A percentile compares a stretch with the other conserved stretches of the same genome.
These are phyloP conservation scores for Mactra quadrangularis DNA, from an alignment of 1,140 invertebrate genomes.

Conservation along the genomic window DNA sequence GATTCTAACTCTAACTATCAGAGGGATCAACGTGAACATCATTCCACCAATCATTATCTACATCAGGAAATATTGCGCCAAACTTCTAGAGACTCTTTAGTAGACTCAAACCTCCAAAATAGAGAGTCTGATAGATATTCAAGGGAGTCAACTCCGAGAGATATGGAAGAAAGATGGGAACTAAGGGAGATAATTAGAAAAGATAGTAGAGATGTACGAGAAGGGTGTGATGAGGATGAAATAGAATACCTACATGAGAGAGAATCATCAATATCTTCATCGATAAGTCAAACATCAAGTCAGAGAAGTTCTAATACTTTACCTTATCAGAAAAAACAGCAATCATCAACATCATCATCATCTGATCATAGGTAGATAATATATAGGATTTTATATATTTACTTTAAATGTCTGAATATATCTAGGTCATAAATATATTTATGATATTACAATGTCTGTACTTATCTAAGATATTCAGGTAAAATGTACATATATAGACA, in stretches of 20 bases:
- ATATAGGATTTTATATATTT: conserved; percentile 6
- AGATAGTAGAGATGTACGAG: conserved; percentile 7
- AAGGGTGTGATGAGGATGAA: conserved; percentile 14
- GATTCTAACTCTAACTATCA: neutral
- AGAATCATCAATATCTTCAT: conserved; percentile 41
- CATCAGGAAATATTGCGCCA: conserved; percentile 13
- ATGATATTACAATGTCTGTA: too few relatives aligned
- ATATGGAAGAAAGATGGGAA: conserved; percentile 51
- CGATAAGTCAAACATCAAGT: conserved; percentile 45
- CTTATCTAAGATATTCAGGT: too few relatives aligned
- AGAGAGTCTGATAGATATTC: neutral
- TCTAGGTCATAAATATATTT: too few relatives aligned
- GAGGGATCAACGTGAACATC: conserved; percentile 10
- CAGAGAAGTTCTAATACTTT: conserved; percentile 69
- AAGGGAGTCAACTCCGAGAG: conserved; percentile 49
- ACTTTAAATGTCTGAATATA: neutral
- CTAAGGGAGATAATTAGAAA: conserved; percentile 53
- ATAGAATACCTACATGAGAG: conserved; percentile 46
- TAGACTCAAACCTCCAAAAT: neutral
- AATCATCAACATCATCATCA: conserved; percentile 60
- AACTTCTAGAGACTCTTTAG: neutral
- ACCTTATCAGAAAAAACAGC: conserved; percentile 68
- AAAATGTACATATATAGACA: too few relatives aligned
- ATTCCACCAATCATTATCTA: neutral
- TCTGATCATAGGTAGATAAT: conserved; percentile 54